A percentile compares a stretch with the other conserved stretches of the same genome.
Evolutionary conservation across 2,888 invertebrate genomes (phyloP).

Genomic region (Synanthedon formicaeformis): DNA sequence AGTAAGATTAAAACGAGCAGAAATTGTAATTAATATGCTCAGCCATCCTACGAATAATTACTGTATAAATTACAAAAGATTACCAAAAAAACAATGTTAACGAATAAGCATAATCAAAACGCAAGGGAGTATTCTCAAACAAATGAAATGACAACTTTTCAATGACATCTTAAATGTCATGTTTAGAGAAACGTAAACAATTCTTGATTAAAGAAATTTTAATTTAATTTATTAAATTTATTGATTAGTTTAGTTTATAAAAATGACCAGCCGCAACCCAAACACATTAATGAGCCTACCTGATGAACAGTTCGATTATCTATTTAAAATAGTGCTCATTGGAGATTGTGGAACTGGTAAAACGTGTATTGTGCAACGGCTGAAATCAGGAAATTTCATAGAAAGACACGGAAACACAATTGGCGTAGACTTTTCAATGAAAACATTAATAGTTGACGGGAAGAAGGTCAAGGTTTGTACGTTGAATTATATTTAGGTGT

Average conservation of each 20-base stretch:
- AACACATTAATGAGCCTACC: conserved; percentile 80
- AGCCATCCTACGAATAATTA: no score
- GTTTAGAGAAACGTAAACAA: neutral
- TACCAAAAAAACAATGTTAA: no score
- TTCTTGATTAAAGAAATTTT: neutral
- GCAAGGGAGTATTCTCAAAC: neutral
- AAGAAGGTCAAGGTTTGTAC: conserved; percentile 90
- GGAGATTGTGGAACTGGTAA: conserved; percentile 93
- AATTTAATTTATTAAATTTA: conserved; percentile 15
- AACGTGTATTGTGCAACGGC: conserved; percentile 94
- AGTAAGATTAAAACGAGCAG: no score
- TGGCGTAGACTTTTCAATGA: conserved; percentile 98
- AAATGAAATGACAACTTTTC: neutral
- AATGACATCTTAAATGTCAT: neutral
- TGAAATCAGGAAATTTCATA: conserved; percentile 95
- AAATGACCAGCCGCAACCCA: conserved; percentile 81
- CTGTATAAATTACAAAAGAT: no score
- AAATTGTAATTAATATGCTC: no score
- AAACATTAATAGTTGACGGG: conserved; percentile 92
- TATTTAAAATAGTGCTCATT: conserved; percentile 95
- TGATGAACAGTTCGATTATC: conserved; percentile 90
- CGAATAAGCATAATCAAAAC: no score
- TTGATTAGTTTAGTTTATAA: conserved; percentile 12
- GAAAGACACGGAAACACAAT: conserved; percentile 97
- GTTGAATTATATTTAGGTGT: conserved; percentile 12